Evolutionary conservation across 2,113 vertebrate genomes (phyloP).

Genomic region (Hoplias malabaricus): DNA sequence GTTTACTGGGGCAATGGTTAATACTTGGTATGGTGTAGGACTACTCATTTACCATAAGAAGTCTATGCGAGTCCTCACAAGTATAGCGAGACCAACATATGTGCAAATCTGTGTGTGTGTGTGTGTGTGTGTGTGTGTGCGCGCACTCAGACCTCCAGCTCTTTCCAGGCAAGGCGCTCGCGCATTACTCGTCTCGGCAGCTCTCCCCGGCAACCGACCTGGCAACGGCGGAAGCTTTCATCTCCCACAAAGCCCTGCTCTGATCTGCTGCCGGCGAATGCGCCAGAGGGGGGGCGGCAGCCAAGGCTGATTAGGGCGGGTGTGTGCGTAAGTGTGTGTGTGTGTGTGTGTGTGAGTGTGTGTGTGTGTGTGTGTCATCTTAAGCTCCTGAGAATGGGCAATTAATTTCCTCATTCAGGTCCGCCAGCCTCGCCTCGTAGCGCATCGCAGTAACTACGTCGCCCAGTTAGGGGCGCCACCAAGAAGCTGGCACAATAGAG

Average conservation of each 20-base stretch:
- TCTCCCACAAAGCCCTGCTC: slow-evolving; percentile 49
- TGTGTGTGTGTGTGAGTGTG: slow-evolving; percentile 35
- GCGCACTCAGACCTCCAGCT: neutral
- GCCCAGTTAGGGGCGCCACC: slow-evolving; percentile 58
- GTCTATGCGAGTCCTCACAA: no score
- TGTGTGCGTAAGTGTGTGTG: slow-evolving; percentile 34
- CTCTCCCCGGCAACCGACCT: slow-evolving; percentile 34
- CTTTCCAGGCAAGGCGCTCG: slow-evolving; percentile 25
- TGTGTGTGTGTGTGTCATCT: slow-evolving; percentile 39
- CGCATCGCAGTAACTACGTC: slow-evolving; percentile 55
- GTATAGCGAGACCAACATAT: no score
- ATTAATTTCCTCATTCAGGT: slow-evolving; percentile 57
- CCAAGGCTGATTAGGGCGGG: slow-evolving; percentile 44
- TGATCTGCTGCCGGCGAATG: slow-evolving; percentile 46
- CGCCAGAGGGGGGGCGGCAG: slow-evolving; percentile 30
- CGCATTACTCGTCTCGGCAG: slow-evolving; percentile 21
- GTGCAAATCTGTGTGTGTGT: neutral
- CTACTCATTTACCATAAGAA: no score
- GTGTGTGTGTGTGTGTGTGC: neutral
- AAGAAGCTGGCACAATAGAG: neutral
- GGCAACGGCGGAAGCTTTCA: slow-evolving; percentile 39
- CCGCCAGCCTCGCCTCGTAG: slow-evolving; percentile 46
- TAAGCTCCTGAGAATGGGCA: slow-evolving; percentile 49
- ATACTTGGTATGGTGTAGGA: no score
- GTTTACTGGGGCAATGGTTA: no score